Percentiles rank a stretch among this genome's conserved stretches.
Conservation (phyloP, 2,888 invertebrate genomes). For the Scaptomyza polygonia region DNA sequence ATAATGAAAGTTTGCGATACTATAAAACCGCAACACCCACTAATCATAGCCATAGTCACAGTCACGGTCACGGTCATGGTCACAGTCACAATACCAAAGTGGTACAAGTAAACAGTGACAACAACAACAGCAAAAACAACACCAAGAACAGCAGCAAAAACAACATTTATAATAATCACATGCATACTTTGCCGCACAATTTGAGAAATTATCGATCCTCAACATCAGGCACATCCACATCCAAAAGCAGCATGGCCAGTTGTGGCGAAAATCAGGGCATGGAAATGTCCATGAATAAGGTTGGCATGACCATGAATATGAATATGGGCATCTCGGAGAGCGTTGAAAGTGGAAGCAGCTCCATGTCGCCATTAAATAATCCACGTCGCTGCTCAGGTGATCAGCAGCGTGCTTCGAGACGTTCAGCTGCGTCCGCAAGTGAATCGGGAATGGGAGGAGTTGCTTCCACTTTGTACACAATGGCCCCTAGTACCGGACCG, state of each 20-base stretch:
- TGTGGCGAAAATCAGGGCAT: constrained; percentile 82
- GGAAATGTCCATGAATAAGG: constrained; percentile 37
- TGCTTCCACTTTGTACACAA: constrained; percentile 21
- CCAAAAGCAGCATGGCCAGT: constrained; percentile 84
- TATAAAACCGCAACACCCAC: constrained; percentile 83
- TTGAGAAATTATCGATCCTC: constrained; percentile 83
- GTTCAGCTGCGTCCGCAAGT: constrained; percentile 68
- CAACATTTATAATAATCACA: constrained; percentile 56
- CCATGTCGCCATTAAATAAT: constrained; percentile 81
- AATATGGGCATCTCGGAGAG: constrained; percentile 16
- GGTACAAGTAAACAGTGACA: constrained; percentile 1
- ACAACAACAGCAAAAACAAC: constrained; percentile 20
- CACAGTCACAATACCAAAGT: constrained; percentile 6
- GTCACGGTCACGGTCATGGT: constrained; percentile 33
- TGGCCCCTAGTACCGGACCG: constrained; percentile 70
- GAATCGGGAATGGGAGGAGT: constrained; percentile 15
- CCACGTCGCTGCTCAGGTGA: constrained; percentile 83
- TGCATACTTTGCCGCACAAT: constrained; percentile 80
- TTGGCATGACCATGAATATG: constrained; percentile 25
- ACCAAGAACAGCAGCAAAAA: constrained; percentile 20
- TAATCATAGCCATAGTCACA: constrained; percentile 56
- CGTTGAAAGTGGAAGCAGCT: constrained; percentile 27
- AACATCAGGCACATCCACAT: constrained; percentile 83
- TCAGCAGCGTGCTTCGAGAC: constrained; percentile 80
- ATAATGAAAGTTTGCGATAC: constrained; percentile 89